Conservation (phyloP, 2,797 vertebrate genomes). For the Synaphobranchus kaupii region DNA sequence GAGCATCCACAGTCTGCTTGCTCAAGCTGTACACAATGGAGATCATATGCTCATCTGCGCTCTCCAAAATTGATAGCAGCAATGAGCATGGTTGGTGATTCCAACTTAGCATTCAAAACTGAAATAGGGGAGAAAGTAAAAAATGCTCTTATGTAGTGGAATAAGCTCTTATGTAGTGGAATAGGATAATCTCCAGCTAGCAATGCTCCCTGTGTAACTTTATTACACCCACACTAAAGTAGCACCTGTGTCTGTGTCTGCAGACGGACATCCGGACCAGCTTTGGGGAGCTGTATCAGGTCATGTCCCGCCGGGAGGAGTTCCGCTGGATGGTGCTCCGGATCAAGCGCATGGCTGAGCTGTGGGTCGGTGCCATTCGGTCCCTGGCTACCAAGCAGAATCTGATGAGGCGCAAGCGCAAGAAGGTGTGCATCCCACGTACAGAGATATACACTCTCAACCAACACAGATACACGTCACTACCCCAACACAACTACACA, state of each 20-base stretch:
- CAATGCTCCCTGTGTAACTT: neutral
- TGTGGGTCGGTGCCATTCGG: slow-evolving; percentile 89
- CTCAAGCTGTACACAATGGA: no score
- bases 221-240: neutral
- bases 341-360: slow-evolving; percentile 93
- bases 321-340: slow-evolving; percentile 98
- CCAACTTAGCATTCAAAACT: no score
- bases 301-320: slow-evolving; percentile 93
- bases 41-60: no score
- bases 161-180: no score
- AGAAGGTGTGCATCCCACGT: slow-evolving; percentile 78
- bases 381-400: slow-evolving; percentile 91
- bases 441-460: slow-evolving; percentile 6
- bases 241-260: slow-evolving; percentile 21
- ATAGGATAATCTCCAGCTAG: neutral
- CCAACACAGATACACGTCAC: neutral
- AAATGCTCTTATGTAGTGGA: no score
- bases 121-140: no score
- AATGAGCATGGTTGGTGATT: neutral
- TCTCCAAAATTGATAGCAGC: neutral
- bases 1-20: no score
- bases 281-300: slow-evolving; percentile 88
- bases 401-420: slow-evolving; percentile 82
- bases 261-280: slow-evolving; percentile 89
- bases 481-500: no score